Conservation (phyloP, 2,888 invertebrate genomes). For the Dexiosoma caninum region DNA sequence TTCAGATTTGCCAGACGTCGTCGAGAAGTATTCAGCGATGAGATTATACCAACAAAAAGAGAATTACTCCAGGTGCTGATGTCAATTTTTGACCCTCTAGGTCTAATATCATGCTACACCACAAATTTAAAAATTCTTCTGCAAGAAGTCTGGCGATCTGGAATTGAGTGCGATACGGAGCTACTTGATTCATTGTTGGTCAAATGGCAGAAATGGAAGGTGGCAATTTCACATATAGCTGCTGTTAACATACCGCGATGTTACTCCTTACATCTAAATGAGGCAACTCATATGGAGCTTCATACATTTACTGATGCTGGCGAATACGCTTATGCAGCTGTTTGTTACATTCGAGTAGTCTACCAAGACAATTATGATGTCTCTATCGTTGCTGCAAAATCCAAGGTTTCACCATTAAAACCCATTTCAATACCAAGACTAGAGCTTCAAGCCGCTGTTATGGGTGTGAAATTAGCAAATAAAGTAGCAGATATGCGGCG, state of each 20-base stretch:
- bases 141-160: no score
- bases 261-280: no score
- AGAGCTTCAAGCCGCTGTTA: constrained; percentile 51
- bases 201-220: neutral
- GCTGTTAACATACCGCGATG: constrained; percentile 42
- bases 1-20: no score
- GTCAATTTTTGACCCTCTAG: no score
- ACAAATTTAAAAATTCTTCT: constrained; percentile 9
- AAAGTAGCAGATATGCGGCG: constrained; percentile 9
- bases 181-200: constrained; percentile 32
- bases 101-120: no score
- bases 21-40: no score
- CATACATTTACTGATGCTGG: constrained; percentile 35
- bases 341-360: constrained; percentile 33
- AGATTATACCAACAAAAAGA: no score
- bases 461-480: constrained; percentile 32
- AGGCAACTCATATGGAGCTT: no score
- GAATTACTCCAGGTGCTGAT: no score
- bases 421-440: constrained; percentile 54
- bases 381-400: constrained; percentile 35
- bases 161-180: constrained; percentile 34
- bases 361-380: neutral
- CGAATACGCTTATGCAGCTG: constrained; percentile 53
- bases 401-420: constrained; percentile 51
- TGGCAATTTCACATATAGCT: constrained; percentile 52